Evolutionary conservation across 2,797 vertebrate genomes (phyloP).

Genomic region (Argentina silus): DNA sequence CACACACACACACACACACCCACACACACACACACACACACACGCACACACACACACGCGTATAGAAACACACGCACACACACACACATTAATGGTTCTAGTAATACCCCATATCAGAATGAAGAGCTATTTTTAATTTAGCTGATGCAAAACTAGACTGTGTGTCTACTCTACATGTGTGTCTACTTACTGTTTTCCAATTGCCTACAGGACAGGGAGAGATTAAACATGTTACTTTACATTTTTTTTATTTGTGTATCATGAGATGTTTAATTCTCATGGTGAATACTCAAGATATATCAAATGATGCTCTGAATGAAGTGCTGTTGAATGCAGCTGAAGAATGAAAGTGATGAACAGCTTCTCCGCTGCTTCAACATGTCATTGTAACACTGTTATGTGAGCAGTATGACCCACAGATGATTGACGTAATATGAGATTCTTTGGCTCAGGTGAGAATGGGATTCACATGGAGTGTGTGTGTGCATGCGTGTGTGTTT

Average conservation of each 20-base stretch:
- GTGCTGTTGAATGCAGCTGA: neutral
- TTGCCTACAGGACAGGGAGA: constrained; percentile 26
- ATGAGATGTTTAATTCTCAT: neutral
- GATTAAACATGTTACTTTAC: constrained; percentile 27
- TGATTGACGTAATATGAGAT: neutral
- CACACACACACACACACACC: constrained; percentile 12
- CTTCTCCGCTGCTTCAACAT: too few relatives aligned
- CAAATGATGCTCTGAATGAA: neutral
- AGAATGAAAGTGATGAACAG: too few relatives aligned
- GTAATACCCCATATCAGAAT: constrained; percentile 36
- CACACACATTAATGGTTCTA: constrained; percentile 31
- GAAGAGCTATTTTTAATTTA: constrained; percentile 61
- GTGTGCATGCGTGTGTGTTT: too few relatives aligned
- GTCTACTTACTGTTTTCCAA: constrained; percentile 35
- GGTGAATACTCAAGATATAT: neutral
- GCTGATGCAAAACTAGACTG: constrained; percentile 54
- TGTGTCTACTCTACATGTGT: constrained; percentile 41
- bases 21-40: constrained; percentile 21
- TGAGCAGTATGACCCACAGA: neutral
- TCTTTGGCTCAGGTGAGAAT: neutral
- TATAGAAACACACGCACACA: too few relatives aligned
- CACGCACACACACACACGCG: neutral
- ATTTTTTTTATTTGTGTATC: too few relatives aligned
- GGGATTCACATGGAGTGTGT: neutral
- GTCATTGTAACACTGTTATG: neutral